These are phyloP conservation scores for Pachliopta kotzebuea DNA, from an alignment of 2,888 invertebrate species.

Conservation along the genomic window DNA sequence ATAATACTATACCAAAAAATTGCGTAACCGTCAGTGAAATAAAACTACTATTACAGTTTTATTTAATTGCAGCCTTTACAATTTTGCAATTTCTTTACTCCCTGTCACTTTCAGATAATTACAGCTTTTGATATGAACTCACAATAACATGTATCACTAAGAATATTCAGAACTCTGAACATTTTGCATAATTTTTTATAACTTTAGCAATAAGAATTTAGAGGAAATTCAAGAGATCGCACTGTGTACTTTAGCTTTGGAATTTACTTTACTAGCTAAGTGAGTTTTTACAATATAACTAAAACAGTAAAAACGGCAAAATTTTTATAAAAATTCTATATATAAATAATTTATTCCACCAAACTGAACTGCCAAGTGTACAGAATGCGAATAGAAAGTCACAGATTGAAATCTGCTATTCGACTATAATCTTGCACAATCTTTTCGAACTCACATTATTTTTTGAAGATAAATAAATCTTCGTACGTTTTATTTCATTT, in stretches of 20 bases:
- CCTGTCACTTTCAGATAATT: not conserved
- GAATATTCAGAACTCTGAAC: conserved; percentile 39
- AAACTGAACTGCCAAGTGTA: not conserved
- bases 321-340: not conserved
- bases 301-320: not conserved
- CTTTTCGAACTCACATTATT: too few relatives aligned
- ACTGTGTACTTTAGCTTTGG: not conserved
- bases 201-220: conserved; percentile 77
- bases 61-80: too few relatives aligned
- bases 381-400: not conserved
- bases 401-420: too few relatives aligned
- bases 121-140: not conserved
- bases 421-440: too few relatives aligned
- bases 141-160: conserved; percentile 20
- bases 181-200: conserved; percentile 71
- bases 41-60: too few relatives aligned
- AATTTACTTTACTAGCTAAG: conserved; percentile 5
- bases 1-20: too few relatives aligned
- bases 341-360: not conserved
- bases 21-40: too few relatives aligned
- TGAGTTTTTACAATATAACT: not conserved
- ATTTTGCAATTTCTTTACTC: too few relatives aligned
- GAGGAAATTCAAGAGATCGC: conserved; percentile 61
- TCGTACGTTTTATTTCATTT: too few relatives aligned
- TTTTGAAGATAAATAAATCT: too few relatives aligned